Percentiles rank a stretch among this genome's conserved stretches.
Evolutionary conservation across 2,888 invertebrate species (phyloP).

Genomic region (Malthinus flaveolus): DNA sequence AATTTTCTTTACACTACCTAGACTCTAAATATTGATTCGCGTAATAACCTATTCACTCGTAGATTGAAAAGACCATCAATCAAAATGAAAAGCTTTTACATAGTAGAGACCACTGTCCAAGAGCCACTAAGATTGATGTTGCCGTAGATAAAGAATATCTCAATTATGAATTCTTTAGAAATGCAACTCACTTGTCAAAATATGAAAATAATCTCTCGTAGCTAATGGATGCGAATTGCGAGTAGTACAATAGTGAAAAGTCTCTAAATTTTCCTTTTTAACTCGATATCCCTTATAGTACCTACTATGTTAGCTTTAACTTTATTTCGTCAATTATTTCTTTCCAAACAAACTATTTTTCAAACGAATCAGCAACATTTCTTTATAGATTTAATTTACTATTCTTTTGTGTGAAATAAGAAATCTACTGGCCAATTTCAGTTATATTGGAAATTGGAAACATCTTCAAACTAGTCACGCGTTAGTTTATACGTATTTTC

Average conservation of each 20-base stretch:
- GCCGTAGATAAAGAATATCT: conserved; percentile 27
- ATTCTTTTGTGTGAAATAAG: too few species aligned
- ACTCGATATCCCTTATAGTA: too few species aligned
- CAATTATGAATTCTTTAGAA: conserved; percentile 30
- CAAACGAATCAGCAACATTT: too few species aligned
- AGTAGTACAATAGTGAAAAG: neutral
- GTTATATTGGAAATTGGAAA: too few species aligned
- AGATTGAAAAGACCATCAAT: conserved; percentile 22
- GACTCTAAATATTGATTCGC: conserved; percentile 15
- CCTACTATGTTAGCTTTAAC: too few species aligned
- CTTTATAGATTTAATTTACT: too few species aligned
- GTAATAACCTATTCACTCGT: conserved; percentile 24
- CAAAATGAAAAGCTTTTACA: conserved; percentile 29
- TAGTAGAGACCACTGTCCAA: conserved; percentile 25
- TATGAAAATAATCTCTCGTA: conserved; percentile 23
- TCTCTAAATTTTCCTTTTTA: too few species aligned
- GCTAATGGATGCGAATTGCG: conserved; percentile 23
- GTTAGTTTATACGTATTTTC: too few species aligned
- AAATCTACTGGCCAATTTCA: too few species aligned
- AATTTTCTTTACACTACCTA: neutral
- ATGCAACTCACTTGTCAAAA: conserved; percentile 26
- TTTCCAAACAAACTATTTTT: too few species aligned
- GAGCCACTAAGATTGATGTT: conserved; percentile 28
- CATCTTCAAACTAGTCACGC: too few species aligned
- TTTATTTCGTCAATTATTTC: too few species aligned